Conservation (phyloP, 2,113 vertebrate species). For the Scalopus aquaticus region DNA sequence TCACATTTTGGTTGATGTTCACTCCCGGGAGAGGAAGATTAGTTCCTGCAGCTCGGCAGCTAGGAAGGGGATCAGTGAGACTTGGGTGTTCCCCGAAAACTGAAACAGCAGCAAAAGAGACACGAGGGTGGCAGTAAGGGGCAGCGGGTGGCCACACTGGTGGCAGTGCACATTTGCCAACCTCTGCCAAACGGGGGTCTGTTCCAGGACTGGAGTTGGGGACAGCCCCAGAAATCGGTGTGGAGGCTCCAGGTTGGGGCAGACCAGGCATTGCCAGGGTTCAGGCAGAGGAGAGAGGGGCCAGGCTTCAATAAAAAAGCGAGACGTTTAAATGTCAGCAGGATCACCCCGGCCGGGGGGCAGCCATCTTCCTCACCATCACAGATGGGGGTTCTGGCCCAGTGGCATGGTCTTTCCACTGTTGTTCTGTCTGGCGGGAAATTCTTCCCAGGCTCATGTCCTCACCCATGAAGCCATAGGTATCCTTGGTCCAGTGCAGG, state of each 20-base stretch:
- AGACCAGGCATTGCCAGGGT: neutral
- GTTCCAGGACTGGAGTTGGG: neutral
- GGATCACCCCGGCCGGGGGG: too few species aligned
- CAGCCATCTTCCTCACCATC: neutral
- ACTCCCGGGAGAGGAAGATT: neutral
- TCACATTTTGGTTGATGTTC: neutral
- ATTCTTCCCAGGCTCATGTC: neutral
- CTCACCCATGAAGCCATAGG: neutral
- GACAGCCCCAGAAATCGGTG: neutral
- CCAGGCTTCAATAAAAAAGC: neutral
- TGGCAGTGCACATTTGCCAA: neutral
- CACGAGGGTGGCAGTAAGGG: neutral
- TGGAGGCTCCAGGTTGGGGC: neutral
- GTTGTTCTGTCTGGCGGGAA: neutral
- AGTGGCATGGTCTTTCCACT: neutral
- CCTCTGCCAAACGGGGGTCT: neutral
- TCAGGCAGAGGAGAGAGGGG: neutral
- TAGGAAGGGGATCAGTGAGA: neutral
- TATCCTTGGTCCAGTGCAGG: neutral
- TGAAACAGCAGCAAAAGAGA: neutral
- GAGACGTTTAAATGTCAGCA: neutral
- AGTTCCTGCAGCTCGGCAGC: neutral
- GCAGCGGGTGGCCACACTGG: rapidly evolving
- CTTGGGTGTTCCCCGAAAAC: neutral
- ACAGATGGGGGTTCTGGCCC: too few species aligned